Evolutionary conservation across 2,888 invertebrate genomes (phyloP), one percentile per base, ranked within the genome.

Genomic region (Salticus scenicus): DNA sequence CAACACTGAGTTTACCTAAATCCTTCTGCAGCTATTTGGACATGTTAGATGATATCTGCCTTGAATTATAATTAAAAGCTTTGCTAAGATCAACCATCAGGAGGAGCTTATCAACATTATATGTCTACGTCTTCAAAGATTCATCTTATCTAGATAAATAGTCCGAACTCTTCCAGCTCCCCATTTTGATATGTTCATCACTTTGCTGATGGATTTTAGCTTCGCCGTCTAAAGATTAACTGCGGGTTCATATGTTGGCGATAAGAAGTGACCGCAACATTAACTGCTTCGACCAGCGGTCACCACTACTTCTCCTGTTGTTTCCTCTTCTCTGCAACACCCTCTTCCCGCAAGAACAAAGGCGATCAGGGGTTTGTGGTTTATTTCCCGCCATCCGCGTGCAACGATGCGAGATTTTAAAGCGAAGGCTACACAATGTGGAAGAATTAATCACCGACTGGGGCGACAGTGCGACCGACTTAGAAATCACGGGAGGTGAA

Each of bases 191-290:
- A 12, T 17, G 42, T 47, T 47, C 42, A 17, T 47, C 42, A 47
- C 42, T 14, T 17, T 14, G 42, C 17, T 47, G 42, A 47, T 47
- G 42, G 42, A 47, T 47, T 14, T 47, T 17, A 47, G 42, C 42
- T 17, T 12, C 17, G 17, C 42, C 42, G 17, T 47, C 42, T 47
- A 17, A 47, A 47, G 42, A 47, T 47, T 47, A 47, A 47, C 42
- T 47, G 42, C 42, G 42, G 42, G 17, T 17, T 47, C 42, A 47
- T 17, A 47, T 17, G 42, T 47, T 47, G 1, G 42, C 42, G 42
- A 47, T 47, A 47, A 47, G 42, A 17, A 47, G 42, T 47, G 42
- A 47, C 42, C 42, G 42, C 42, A 47, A 47, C 42, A 47, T 47
- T 47, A 47, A 47, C 42, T 47, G 42, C 42, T 47, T 47, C 42